A percentile compares a stretch with the other conserved stretches of the same genome.
These are phyloP conservation scores for Lepidurus couesii DNA, from an alignment of 1,140 invertebrate genomes.

Conservation along the genomic window DNA sequence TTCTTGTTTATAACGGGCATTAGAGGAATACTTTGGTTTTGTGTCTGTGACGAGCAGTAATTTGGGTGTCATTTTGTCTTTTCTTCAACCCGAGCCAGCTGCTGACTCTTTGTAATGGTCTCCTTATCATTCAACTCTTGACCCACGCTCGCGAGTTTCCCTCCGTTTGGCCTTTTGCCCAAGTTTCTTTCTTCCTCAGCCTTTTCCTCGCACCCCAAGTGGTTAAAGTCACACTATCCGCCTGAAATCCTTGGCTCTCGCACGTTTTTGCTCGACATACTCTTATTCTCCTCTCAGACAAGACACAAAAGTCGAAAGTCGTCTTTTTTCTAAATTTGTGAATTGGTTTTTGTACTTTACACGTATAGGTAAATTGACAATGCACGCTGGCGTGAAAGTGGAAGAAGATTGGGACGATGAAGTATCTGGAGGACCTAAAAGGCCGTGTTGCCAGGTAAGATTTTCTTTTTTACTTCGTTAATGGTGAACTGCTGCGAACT, in stretches of 20 bases:
- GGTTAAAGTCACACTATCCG: slow-evolving; percentile 6
- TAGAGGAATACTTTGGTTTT: too few relatives aligned
- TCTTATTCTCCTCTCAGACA: neutral
- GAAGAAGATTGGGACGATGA: slow-evolving; percentile 17
- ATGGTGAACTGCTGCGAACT: too few relatives aligned
- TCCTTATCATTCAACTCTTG: neutral
- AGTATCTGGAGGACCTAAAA: neutral
- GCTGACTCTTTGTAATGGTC: neutral
- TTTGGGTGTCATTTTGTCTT: slow-evolving; percentile 1
- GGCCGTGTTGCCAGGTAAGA: neutral
- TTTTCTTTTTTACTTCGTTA: neutral
- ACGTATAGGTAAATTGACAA: neutral
- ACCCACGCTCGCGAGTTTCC: neutral
- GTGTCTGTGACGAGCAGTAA: neutral
- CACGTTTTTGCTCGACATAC: neutral
- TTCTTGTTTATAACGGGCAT: too few relatives aligned
- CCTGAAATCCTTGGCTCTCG: neutral
- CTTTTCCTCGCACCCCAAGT: neutral
- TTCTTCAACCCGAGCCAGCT: slow-evolving; percentile 13
- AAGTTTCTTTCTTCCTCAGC: neutral
- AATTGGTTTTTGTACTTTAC: neutral
- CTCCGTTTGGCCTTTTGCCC: neutral
- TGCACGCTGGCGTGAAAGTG: slow-evolving; percentile 9
- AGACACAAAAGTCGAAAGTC: too few relatives aligned
- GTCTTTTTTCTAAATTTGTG: too few relatives aligned